These are phyloP conservation scores for Elanoides forficatus DNA, from an alignment of 2,113 vertebrate genomes.

Conservation along the genomic window DNA sequence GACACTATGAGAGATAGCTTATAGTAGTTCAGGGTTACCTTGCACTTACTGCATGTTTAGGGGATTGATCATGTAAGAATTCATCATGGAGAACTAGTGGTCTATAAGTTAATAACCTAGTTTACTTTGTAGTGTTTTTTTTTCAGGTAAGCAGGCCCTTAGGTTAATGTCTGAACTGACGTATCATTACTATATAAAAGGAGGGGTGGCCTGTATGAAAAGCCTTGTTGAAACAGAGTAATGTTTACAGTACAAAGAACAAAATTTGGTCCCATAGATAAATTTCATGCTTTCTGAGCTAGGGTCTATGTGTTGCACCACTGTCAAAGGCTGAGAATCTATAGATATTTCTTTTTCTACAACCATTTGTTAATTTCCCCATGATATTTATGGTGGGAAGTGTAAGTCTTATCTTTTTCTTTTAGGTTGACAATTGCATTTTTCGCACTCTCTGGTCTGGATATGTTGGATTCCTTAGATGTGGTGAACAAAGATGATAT, in stretches of 20 bases:
- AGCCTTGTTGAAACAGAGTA: not conserved
- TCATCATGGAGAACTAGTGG: not conserved
- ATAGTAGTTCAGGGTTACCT: not conserved
- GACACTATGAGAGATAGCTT: not conserved
- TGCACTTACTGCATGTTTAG: not conserved
- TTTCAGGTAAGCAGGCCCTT: not conserved
- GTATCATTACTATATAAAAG: not conserved
- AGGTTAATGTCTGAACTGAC: not conserved
- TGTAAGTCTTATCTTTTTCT: slow-evolving; percentile 65
- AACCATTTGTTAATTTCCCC: slow-evolving; percentile 25
- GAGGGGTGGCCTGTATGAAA: not conserved
- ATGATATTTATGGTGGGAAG: slow-evolving; percentile 47
- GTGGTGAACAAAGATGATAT: slow-evolving; percentile 87
- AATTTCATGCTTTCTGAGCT: not conserved
- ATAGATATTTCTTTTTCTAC: slow-evolving; percentile 2
- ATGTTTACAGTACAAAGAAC: not conserved
- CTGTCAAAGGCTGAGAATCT: not conserved
- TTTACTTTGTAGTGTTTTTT: not conserved
- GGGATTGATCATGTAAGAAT: not conserved
- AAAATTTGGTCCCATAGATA: not conserved
- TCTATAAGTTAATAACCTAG: not conserved
- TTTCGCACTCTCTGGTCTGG: slow-evolving; percentile 94
- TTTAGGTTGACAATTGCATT: slow-evolving; percentile 94
- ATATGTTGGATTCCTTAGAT: slow-evolving; percentile 94
- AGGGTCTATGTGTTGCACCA: not conserved